Conservation (phyloP, 2,113 vertebrate genomes). For the Tragulus kanchil region DNA sequence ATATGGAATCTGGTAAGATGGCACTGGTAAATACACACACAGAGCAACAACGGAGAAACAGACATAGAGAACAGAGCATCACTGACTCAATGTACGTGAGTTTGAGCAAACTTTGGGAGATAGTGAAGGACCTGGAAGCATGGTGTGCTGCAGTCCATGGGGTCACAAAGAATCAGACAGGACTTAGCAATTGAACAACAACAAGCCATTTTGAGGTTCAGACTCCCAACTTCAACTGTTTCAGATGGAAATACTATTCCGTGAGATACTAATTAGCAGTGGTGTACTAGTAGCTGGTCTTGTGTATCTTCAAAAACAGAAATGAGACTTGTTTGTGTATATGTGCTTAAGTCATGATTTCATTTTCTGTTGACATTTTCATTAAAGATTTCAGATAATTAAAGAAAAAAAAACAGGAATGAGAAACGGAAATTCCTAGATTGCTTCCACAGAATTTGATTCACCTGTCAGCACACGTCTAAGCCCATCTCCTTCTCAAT, state of each 20-base stretch:
- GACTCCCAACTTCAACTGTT: not conserved
- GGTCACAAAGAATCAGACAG: not conserved
- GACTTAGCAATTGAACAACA: not conserved
- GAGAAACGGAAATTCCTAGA: slow-evolving; percentile 65
- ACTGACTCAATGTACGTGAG: not conserved
- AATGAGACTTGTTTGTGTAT: no score
- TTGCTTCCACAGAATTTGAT: slow-evolving; percentile 45
- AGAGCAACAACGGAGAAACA: no score
- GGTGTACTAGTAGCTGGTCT: not conserved
- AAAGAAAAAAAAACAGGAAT: slow-evolving; percentile 11
- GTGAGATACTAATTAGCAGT: not conserved
- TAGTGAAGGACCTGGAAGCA: not conserved
- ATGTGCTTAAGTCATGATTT: no score
- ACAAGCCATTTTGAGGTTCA: not conserved
- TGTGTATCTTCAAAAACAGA: slow-evolving; percentile 48
- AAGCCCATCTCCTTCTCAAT: slow-evolving; percentile 72
- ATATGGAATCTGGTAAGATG: not conserved
- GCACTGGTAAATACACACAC: no score
- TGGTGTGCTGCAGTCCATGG: not conserved
- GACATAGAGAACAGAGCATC: no score
- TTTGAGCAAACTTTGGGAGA: not conserved
- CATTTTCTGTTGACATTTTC: no score
- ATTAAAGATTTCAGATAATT: no score
- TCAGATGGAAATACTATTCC: not conserved
- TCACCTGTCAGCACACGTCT: slow-evolving; percentile 46